These are phyloP conservation scores for Microchirus variegatus DNA, from an alignment of 2,797 vertebrate genomes.

Conservation along the genomic window DNA sequence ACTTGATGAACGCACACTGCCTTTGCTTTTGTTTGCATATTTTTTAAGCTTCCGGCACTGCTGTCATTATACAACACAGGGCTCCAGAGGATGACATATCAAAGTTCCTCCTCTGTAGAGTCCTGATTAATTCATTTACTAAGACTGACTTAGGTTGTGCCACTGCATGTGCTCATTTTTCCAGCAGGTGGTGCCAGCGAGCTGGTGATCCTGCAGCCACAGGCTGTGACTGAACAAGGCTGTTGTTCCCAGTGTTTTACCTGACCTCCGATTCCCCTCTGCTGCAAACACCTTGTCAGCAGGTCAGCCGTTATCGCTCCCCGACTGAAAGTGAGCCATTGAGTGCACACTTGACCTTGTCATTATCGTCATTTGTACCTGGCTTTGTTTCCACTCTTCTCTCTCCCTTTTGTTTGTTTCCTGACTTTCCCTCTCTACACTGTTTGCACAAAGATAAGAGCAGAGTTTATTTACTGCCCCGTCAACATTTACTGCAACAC, in stretches of 20 bases:
- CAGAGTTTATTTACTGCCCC: conserved; percentile 51
- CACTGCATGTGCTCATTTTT: not conserved
- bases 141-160: too few species aligned
- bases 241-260: conserved; percentile 43
- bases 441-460: conserved; percentile 79
- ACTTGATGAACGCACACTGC: conserved; percentile 43
- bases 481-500: conserved; percentile 7
- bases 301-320: conserved; percentile 64
- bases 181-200: conserved; percentile 63
- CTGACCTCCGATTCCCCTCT: conserved; percentile 68
- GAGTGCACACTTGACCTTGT: conserved; percentile 80
- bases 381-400: conserved; percentile 74
- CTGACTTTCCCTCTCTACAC: conserved; percentile 71
- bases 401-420: conserved; percentile 63
- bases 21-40: conserved; percentile 36
- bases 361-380: conserved; percentile 76
- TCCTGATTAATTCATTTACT: too few species aligned
- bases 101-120: not conserved
- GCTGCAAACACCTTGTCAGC: conserved; percentile 67
- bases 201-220: not conserved
- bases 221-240: not conserved
- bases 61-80: conserved; percentile 17
- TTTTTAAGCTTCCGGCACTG: conserved; percentile 40
- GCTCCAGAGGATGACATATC: not conserved
- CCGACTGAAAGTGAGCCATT: conserved; percentile 70